Evolutionary conservation across 2,113 vertebrate species (phyloP).

Genomic region (Xiphias gladius): DNA sequence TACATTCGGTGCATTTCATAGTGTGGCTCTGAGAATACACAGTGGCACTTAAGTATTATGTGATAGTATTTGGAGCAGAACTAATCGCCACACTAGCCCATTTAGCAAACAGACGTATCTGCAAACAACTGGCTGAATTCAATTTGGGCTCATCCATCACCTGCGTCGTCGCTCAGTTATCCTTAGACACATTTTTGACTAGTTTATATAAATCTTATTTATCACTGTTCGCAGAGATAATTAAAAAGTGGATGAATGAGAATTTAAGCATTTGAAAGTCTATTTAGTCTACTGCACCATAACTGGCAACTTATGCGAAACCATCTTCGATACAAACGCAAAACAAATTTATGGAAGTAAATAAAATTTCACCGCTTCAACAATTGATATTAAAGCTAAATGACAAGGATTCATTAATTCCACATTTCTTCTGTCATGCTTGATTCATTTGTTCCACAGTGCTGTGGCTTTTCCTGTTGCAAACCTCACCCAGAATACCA

Average conservation of each 20-base stretch:
- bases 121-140: slow-evolving; percentile 19
- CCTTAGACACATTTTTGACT: background rate
- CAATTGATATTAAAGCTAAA: slow-evolving; percentile 8
- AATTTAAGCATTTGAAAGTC: background rate
- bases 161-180: background rate
- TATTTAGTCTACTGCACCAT: background rate
- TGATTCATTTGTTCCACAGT: slow-evolving; percentile 23
- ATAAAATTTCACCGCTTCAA: background rate
- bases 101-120: slow-evolving; percentile 46
- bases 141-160: slow-evolving; percentile 20
- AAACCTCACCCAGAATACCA: background rate
- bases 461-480: background rate
- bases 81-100: slow-evolving; percentile 61
- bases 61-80: slow-evolving; percentile 72
- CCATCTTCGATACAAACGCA: background rate
- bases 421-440: slow-evolving; percentile 18
- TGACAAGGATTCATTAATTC: slow-evolving; percentile 7
- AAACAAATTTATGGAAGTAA: slow-evolving; percentile 16
- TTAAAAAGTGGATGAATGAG: background rate
- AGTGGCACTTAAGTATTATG: slow-evolving; percentile 55
- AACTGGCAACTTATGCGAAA: background rate
- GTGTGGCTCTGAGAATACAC: slow-evolving; percentile 9
- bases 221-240: background rate
- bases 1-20: slow-evolving; percentile 6
- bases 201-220: background rate